These are phyloP conservation scores for Clarias batrachus DNA, from an alignment of 2,113 vertebrate genomes.

Conservation along the genomic window DNA sequence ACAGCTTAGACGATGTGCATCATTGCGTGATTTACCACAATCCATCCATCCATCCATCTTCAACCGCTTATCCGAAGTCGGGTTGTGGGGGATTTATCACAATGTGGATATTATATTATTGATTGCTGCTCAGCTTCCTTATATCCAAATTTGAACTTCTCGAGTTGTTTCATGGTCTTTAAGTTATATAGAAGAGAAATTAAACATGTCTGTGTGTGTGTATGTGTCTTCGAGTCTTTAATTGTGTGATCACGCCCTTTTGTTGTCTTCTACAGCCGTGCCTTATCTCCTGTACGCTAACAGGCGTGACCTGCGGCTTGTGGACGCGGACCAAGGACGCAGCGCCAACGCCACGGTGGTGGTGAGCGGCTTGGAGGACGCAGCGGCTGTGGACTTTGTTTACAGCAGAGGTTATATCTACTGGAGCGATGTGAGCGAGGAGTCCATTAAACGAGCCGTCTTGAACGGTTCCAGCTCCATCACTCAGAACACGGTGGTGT, in stretches of 20 bases:
- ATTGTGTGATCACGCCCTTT: neutral
- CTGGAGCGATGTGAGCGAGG: conserved; percentile 98
- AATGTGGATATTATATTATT: neutral
- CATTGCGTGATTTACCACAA: neutral
- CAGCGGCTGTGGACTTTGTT: conserved; percentile 93
- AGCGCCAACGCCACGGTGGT: conserved; percentile 88
- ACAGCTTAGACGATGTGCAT: neutral
- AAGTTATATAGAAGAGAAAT: no score
- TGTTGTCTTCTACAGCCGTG: conserved; percentile 70
- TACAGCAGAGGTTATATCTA: conserved; percentile 86
- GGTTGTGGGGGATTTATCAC: neutral
- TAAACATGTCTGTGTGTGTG: no score
- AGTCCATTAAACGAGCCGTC: conserved; percentile 89
- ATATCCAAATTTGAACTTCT: neutral
- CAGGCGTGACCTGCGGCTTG: conserved; percentile 88
- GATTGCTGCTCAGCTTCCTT: neutral
- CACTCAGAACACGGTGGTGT: conserved; percentile 82
- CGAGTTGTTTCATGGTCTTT: neutral
- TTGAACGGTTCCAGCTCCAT: conserved; percentile 80
- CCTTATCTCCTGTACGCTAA: conserved; percentile 94
- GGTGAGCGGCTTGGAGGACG: conserved; percentile 91
- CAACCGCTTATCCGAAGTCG: no score
- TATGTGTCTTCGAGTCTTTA: neutral
- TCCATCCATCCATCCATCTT: no score
- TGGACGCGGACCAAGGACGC: conserved; percentile 73